These are phyloP conservation scores for Addax nasomaculatus DNA, from an alignment of 2,113 vertebrate genomes.

Conservation along the genomic window DNA sequence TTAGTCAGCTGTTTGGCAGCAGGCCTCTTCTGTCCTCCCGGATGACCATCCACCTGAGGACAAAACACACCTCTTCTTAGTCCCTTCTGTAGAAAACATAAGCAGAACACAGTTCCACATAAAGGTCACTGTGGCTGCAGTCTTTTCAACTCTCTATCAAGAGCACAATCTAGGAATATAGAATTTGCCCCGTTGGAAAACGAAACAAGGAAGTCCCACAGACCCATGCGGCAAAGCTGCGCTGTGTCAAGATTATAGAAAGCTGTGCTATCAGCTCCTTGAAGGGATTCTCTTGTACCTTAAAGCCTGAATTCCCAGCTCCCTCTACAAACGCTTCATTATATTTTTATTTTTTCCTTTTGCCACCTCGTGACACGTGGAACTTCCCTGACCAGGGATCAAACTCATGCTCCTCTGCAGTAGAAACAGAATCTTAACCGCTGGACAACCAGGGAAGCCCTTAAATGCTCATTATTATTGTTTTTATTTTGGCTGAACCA, in stretches of 20 bases:
- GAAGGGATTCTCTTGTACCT: neutral
- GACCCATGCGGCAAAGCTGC: neutral
- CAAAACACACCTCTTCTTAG: conserved; percentile 69
- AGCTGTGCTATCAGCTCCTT: neutral
- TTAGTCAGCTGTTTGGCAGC: conserved; percentile 90
- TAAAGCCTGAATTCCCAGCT: neutral
- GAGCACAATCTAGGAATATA: neutral
- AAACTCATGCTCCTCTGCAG: neutral
- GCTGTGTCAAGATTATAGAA: neutral
- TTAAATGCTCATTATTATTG: neutral
- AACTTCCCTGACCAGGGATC: neutral
- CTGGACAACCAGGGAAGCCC: neutral
- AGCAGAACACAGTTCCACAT: neutral
- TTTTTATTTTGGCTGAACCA: neutral
- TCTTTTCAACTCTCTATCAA: neutral
- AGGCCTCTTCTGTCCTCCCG: conserved; percentile 88
- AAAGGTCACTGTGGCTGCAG: neutral
- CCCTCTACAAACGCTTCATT: neutral
- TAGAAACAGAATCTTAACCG: neutral
- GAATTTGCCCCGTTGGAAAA: neutral
- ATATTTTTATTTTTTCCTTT: neutral
- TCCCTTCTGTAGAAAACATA: neutral
- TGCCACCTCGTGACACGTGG: neutral
- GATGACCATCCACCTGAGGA: conserved; percentile 79
- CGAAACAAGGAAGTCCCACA: neutral